Base-by-base conservation (phyloP, 2,888 invertebrate genomes). In the Mylabris sibirica region DNA sequence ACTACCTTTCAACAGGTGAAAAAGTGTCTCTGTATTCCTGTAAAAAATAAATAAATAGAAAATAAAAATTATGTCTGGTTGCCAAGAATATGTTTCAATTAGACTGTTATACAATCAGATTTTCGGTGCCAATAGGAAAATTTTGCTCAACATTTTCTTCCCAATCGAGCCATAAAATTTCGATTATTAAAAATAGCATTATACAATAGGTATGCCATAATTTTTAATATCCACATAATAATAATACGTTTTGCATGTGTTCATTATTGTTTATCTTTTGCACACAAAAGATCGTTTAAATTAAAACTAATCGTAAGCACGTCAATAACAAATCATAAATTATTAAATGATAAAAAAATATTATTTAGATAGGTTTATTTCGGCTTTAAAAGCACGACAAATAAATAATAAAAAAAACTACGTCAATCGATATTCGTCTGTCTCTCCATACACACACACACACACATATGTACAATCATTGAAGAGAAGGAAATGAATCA, bases 1-100 rank as follows among this genome's bases (percentile, higher is more conserved):
- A 83, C 95, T 96, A 34, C 95, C 96, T 84, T 97, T 97, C 74
- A 97, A 85, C 67, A 97, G 86, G 82, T 97, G 95, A 75, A 96
- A 90, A 70, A 96, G 86, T 0, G 95, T 94, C 80, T 95, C 94
- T 65, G 87, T 85, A 83, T 93, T 93, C 67, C 95, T 95, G 86
- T 63, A 84, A 84, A 71, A 71, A 71, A 71, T 70, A 75, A 65
- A 59, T 41, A n/a, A 24, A 9, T 9, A n/a, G 6, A 3, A 60
- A 34, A 35, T 30, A n/a, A 30, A n/a, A 8, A n/a, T n/a, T n/a
- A n/a, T n/a, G n/a, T n/a, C 59, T 20, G 0, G 1, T 60, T 30
- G 49, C 49, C 49, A 49, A 49, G 20, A 49, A 49, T 20, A 0
- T 9, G 3, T 20, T 20, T 44, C 41, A 49, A 20, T 20, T 20